These are phyloP conservation scores for Littorina saxatilis DNA, from an alignment of 1,140 invertebrate genomes.

Conservation along the genomic window DNA sequence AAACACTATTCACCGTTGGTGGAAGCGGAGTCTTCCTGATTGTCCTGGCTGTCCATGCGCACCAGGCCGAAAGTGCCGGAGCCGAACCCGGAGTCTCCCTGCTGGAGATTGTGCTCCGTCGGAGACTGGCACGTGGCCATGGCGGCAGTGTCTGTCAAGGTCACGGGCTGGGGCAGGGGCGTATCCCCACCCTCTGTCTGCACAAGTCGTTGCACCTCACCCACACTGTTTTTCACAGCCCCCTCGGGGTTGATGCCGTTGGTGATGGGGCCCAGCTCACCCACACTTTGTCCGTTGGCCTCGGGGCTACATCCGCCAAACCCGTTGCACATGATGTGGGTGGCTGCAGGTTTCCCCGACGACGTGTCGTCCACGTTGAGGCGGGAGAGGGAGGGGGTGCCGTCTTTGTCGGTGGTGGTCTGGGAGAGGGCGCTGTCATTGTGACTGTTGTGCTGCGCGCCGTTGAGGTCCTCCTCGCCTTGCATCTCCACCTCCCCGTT, in stretches of 20 bases:
- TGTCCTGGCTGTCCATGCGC: conserved; percentile 34
- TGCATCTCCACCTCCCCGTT: conserved; percentile 27
- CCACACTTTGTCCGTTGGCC: neutral
- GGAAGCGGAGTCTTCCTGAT: conserved; percentile 11
- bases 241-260: neutral
- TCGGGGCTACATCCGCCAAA: conserved; percentile 17
- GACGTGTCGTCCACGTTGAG: conserved; percentile 47
- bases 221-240: neutral
- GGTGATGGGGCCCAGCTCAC: neutral
- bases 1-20: conserved; percentile 30
- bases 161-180: conserved; percentile 17
- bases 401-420: conserved; percentile 38
- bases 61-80: conserved; percentile 7
- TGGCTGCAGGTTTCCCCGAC: neutral
- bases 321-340: conserved; percentile 32
- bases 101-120: neutral
- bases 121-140: conserved; percentile 27
- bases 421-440: conserved; percentile 34
- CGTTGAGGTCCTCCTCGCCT: conserved; percentile 31
- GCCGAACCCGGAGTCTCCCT: conserved; percentile 5
- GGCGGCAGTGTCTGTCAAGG: conserved; percentile 26
- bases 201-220: no score
- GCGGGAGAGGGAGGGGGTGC: conserved; percentile 36
- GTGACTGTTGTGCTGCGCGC: conserved; percentile 40
- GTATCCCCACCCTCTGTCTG: neutral